Conservation (phyloP, 2,888 invertebrate genomes). For the Hirtodrosophila histrioides region DNA sequence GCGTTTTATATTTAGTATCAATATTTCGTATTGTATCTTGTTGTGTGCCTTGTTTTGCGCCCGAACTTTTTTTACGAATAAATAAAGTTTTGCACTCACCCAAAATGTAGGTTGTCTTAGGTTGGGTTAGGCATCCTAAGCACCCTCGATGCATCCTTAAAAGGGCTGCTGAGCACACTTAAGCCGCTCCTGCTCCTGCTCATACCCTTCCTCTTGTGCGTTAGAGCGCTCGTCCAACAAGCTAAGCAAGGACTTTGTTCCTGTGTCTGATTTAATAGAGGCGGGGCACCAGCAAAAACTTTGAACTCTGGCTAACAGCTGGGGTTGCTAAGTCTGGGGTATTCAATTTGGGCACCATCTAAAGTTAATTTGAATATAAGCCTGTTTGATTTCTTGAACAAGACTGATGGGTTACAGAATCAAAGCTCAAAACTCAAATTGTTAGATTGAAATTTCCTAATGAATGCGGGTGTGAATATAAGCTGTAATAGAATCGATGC, state of each 20-base stretch:
- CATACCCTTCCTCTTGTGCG: constrained; percentile 9
- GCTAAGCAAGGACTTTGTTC: neutral
- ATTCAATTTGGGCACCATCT: constrained; percentile 21
- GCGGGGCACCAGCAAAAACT: neutral
- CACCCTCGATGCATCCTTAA: constrained; percentile 42
- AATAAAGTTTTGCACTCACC: constrained; percentile 53
- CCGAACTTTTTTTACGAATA: constrained; percentile 26
- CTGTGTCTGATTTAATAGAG: neutral
- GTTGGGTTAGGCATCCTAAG: constrained; percentile 17
- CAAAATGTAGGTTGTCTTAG: constrained; percentile 25
- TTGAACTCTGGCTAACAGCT: neutral
- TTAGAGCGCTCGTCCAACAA: neutral
- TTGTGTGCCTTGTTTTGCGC: constrained; percentile 42
- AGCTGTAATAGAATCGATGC: neutral
- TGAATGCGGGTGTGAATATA: constrained; percentile 13
- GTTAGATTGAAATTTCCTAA: constrained; percentile 17
- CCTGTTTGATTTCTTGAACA: constrained; percentile 47
- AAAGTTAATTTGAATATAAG: constrained; percentile 54
- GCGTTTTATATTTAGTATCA: constrained; percentile 66
- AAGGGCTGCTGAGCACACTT: constrained; percentile 51
- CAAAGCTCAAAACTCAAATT: constrained; percentile 28
- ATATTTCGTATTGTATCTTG: constrained; percentile 68
- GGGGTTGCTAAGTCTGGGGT: constrained; percentile 6
- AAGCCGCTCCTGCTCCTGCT: constrained; percentile 38
- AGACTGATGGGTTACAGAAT: constrained; percentile 44